Evolutionary conservation across 2,797 vertebrate species (phyloP), one percentile per base, ranked within the genome.

Genomic region (Tarsius wallacei): DNA sequence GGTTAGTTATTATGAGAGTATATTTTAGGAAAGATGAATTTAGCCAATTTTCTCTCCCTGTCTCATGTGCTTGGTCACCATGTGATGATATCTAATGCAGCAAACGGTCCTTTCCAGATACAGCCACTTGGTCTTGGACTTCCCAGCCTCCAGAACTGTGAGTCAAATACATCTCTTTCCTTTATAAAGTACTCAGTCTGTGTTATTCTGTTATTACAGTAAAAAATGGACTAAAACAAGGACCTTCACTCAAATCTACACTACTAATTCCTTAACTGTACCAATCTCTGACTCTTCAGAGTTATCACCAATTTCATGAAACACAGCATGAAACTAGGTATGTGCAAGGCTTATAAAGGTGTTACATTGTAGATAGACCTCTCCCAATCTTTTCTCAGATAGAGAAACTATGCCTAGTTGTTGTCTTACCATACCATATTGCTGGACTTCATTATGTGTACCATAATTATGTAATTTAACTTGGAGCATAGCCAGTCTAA

Each of bases 221-320:
- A 78, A 53, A 21, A 70, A 70, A 70, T n/a, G 33, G 66, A 70
- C 17, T 21, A 36, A 36, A 33, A 57, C 53, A 36, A 55, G 53
- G 14, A 55, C 8, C 12, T 81, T 57, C 19, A 78, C 33, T 84
- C 87, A 81, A 73, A 77, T 42, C 42, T 31, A 85, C 81, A 33
- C 24, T 89, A 91, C 24, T 87, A 91, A 82, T 28, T n/a, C 85
- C 1, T 59, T 85, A 89, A 82, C 10, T 47, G 21, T 47, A 73
- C 93, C 80, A 96, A 7, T 10, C 28, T 89, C 2, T 1, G n/a
- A 22, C 59, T 90, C 73, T 93, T 91, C n/a, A 91, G 70, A 80
- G 33, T 49, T 28, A 73, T 80, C 61, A 53, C 11, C 53, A n/a
- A 84, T 81, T 96, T 81, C 13, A 84, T 70, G 76, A 57, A 90